Percentiles rank a stretch among this genome's conserved stretches.
These are phyloP conservation scores for Apamea sordens DNA, from an alignment of 2,888 invertebrate species.

Conservation along the genomic window DNA sequence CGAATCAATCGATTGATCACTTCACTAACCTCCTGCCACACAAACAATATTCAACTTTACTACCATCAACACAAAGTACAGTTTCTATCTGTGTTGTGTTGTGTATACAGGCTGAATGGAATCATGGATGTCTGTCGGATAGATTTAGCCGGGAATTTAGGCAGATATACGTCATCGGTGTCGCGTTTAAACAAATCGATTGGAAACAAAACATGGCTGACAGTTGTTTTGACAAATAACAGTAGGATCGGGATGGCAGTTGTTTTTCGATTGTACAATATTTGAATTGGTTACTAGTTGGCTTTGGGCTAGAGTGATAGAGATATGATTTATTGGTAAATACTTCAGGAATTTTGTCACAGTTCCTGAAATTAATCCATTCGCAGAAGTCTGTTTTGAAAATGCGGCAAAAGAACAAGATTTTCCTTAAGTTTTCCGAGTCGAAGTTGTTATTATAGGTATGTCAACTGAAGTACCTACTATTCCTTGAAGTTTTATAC, in stretches of 20 bases:
- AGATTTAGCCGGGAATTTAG: conserved; percentile 83
- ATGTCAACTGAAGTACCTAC: no score
- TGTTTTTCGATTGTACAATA: conserved; percentile 60
- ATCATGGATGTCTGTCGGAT: conserved; percentile 79
- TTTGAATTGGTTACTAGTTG: conserved; percentile 47
- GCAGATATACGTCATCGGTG: conserved; percentile 80
- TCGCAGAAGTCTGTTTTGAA: neutral
- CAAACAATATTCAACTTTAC: conserved; percentile 62
- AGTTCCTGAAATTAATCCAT: neutral
- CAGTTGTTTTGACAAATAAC: conserved; percentile 72
- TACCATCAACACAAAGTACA: conserved; percentile 26
- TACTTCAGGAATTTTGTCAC: neutral
- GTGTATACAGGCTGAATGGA: conserved; percentile 69
- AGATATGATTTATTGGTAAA: conserved; percentile 27
- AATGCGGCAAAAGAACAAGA: neutral
- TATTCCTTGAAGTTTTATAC: neutral
- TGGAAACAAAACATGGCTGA: conserved; percentile 73
- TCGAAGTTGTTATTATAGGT: neutral
- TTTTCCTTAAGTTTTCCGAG: neutral
- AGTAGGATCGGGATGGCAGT: conserved; percentile 54
- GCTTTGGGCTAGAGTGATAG: conserved; percentile 20
- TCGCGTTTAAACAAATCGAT: conserved; percentile 75
- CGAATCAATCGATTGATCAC: conserved; percentile 81
- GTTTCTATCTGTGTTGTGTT: conserved; percentile 45
- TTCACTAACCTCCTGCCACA: conserved; percentile 45